Evolutionary conservation across 2,797 vertebrate genomes (phyloP).

Genomic region (Phylloscopus collybita): DNA sequence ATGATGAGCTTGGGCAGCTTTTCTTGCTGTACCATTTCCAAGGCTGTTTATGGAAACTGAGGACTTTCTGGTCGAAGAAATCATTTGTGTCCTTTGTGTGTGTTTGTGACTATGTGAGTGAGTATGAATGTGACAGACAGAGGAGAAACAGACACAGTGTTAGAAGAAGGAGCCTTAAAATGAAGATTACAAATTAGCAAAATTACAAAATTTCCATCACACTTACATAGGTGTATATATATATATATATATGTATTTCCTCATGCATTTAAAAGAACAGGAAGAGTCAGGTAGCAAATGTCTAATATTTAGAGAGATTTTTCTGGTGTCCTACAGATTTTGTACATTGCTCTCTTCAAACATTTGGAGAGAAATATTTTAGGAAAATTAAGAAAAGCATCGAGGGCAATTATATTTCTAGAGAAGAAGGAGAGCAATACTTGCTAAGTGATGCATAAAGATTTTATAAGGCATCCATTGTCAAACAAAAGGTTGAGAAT

Average conservation of each 20-base stretch:
- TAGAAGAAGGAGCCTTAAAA: neutral
- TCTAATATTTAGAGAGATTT: conserved; percentile 5
- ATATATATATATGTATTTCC: neutral
- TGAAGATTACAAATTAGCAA: conserved; percentile 26
- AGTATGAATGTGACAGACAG: neutral
- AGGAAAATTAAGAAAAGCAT: conserved; percentile 54
- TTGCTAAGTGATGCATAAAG: conserved; percentile 81
- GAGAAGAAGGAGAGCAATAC: conserved; percentile 46
- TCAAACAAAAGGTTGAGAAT: conserved; percentile 69
- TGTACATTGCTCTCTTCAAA: neutral
- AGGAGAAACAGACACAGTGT: neutral
- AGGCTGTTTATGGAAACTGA: conserved; percentile 15
- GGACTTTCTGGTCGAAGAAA: conserved; percentile 46
- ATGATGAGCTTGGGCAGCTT: neutral
- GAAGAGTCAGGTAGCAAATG: conserved; percentile 20
- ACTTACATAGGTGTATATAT: neutral
- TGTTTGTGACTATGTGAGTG: neutral
- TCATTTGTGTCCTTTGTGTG: neutral
- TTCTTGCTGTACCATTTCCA: neutral
- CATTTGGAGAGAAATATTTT: conserved; percentile 53
- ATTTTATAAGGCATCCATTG: conserved; percentile 82
- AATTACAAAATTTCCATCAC: conserved; percentile 21
- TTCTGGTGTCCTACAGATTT: conserved; percentile 28
- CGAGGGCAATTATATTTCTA: conserved; percentile 67
- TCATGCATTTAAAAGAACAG: neutral